Percentiles rank a stretch among this genome's conserved stretches.
Evolutionary conservation across 2,113 vertebrate species (phyloP).

Genomic region (Phylloscopus trochiloides): DNA sequence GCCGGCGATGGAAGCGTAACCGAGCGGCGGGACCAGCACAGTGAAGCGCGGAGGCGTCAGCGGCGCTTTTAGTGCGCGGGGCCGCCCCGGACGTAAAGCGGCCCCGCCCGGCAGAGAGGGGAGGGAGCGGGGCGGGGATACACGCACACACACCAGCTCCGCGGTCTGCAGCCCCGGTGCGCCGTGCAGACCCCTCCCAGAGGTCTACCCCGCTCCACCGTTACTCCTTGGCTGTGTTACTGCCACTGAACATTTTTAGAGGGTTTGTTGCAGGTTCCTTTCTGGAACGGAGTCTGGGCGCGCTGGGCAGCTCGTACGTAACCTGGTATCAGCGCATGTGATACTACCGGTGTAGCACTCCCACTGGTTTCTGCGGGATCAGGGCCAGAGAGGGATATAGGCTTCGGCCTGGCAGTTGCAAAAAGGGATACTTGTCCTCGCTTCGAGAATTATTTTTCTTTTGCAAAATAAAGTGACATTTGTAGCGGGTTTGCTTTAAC

Average conservation of each 20-base stretch:
- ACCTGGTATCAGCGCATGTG: not conserved
- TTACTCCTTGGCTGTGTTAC: not conserved
- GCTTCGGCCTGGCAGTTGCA: not conserved
- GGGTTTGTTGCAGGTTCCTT: not conserved
- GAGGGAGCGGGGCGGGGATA: not conserved
- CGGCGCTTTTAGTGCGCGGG: not conserved
- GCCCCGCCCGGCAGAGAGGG: not conserved
- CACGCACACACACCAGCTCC: fast-evolving
- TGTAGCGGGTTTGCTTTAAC: not conserved
- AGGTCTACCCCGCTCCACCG: fast-evolving
- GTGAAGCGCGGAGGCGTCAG: fast-evolving
- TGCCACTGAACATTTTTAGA: fast-evolving
- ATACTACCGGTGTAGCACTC: fast-evolving
- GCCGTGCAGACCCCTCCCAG: fast-evolving
- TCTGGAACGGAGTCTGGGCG: too few species aligned
- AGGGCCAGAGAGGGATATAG: not conserved
- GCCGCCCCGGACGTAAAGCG: not conserved
- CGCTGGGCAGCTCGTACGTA: not conserved
- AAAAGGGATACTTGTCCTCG: not conserved
- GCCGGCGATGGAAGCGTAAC: fast-evolving
- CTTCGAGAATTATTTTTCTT: not conserved
- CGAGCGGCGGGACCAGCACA: fast-evolving
- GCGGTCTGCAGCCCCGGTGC: fast-evolving
- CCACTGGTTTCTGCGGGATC: not conserved
- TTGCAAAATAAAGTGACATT: not conserved